These are phyloP conservation scores for Tetragnatha montana DNA, from an alignment of 2,888 invertebrate genomes.

Conservation along the genomic window DNA sequence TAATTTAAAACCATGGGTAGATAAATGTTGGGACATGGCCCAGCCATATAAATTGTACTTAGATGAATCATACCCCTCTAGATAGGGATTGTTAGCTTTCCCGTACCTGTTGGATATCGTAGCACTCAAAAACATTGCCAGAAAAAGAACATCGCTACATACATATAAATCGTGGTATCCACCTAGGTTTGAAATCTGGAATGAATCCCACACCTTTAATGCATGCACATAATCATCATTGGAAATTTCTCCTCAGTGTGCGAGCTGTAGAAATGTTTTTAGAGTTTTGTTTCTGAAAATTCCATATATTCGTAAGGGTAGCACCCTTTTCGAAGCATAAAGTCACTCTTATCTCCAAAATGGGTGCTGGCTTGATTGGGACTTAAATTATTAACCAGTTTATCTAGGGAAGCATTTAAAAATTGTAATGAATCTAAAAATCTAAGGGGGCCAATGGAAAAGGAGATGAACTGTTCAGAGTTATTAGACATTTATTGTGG, in stretches of 20 bases:
- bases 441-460: neutral
- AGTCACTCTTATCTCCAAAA: neutral
- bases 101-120: neutral
- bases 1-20: conserved; percentile 51
- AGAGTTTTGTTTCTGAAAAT: conserved; percentile 3
- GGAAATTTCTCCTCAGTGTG: conserved; percentile 61
- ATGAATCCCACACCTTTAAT: conserved; percentile 72
- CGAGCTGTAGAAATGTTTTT: conserved; percentile 70
- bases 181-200: conserved; percentile 72
- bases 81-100: conserved; percentile 13
- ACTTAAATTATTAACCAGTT: neutral
- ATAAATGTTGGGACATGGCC: conserved; percentile 44
- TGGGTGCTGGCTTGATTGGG: neutral
- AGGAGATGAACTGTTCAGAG: conserved; percentile 13
- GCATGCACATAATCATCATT: conserved; percentile 72
- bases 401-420: conserved; percentile 25
- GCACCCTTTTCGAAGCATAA: neutral
- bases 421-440: conserved; percentile 35
- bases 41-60: conserved; percentile 64
- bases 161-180: conserved; percentile 73
- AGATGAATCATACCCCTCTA: conserved; percentile 15
- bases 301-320: neutral
- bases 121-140: conserved; percentile 72
- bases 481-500: conserved; percentile 29
- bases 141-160: conserved; percentile 71